Conservation (phyloP, 2,113 vertebrate genomes). For the Semnornis frantzii region DNA sequence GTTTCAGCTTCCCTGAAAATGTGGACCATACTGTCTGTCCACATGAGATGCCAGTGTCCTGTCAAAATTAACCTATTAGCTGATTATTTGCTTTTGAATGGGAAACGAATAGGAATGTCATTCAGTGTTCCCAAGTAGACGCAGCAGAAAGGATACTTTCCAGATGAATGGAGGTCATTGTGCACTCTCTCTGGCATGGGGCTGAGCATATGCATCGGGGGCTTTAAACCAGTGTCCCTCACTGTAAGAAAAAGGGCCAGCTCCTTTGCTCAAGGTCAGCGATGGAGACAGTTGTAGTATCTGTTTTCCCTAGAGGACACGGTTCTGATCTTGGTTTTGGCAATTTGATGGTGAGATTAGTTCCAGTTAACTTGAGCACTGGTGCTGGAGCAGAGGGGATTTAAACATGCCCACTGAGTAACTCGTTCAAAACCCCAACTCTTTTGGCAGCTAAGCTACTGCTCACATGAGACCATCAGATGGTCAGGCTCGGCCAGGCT, state of each 20-base stretch:
- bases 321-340: background rate
- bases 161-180: background rate
- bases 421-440: background rate
- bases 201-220: background rate
- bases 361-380: background rate
- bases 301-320: background rate
- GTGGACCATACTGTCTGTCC: background rate
- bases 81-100: constrained; percentile 42
- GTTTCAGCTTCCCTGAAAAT: background rate
- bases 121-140: constrained; percentile 3
- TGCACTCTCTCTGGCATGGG: background rate
- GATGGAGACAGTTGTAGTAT: background rate
- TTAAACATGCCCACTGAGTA: rapidly evolving
- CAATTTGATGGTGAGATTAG: background rate
- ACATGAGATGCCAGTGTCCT: constrained; percentile 30
- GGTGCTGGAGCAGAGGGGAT: background rate
- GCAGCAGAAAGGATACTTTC: constrained; percentile 12
- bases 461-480: background rate
- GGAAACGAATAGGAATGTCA: background rate
- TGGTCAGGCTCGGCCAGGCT: background rate
- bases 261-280: background rate
- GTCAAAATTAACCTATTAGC: constrained; percentile 45
- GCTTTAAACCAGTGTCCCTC: background rate
- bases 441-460: background rate
- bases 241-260: background rate